Percentiles rank a stretch among this genome's conserved stretches.
These are phyloP conservation scores for Mustela erminea DNA, from an alignment of 2,797 vertebrate species.

Conservation along the genomic window DNA sequence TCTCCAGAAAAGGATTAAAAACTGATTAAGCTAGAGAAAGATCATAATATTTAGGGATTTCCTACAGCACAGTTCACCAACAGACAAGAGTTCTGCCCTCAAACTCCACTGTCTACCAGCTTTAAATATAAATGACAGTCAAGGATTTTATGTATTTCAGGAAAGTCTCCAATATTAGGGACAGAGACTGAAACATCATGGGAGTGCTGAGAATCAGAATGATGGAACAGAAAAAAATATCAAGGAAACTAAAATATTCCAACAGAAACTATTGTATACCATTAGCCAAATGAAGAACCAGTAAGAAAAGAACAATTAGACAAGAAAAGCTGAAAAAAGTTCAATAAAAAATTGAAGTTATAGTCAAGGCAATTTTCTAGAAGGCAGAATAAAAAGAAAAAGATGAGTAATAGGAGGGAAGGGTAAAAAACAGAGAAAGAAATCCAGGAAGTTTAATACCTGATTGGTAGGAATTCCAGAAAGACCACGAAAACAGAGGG, in stretches of 20 bases:
- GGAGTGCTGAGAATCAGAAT: neutral
- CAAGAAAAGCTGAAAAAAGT: neutral
- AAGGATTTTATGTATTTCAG: slow-evolving; percentile 27
- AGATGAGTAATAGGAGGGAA: neutral
- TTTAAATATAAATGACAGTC: slow-evolving; percentile 30
- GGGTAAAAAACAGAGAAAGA: slow-evolving; percentile 30
- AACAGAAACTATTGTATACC: slow-evolving; percentile 37
- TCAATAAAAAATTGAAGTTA: neutral
- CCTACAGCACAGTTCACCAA: neutral
- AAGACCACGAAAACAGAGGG: slow-evolving; percentile 2
- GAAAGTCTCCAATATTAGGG: slow-evolving; percentile 44
- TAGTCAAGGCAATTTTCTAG: slow-evolving; percentile 31
- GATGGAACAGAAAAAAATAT: slow-evolving; percentile 8
- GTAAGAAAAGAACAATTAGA: neutral
- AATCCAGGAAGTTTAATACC: slow-evolving; percentile 16
- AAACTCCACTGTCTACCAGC: neutral
- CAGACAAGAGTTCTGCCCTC: neutral
- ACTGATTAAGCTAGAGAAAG: neutral
- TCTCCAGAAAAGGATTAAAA: slow-evolving; percentile 8
- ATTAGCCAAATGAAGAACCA: neutral
- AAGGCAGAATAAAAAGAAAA: slow-evolving; percentile 11
- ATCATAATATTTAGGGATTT: neutral
- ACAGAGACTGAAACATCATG: slow-evolving; percentile 33
- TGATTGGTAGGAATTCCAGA: neutral
- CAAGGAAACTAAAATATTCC: slow-evolving; percentile 19